These are phyloP conservation scores for Chouioia cunea DNA, from an alignment of 2,888 invertebrate species.

Conservation along the genomic window DNA sequence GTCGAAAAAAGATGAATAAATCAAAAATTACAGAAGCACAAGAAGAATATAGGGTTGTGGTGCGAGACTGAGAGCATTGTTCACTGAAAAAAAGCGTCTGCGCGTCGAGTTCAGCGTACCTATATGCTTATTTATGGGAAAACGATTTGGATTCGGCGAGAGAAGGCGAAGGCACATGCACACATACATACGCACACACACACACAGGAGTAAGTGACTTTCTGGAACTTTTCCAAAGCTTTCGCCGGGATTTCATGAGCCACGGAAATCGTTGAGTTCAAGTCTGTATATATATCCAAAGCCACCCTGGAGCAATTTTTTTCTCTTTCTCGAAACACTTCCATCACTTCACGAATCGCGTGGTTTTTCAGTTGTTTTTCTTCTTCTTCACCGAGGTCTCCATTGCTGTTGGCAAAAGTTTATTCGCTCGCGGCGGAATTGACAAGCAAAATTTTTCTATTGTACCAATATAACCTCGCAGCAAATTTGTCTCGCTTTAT, in stretches of 20 bases:
- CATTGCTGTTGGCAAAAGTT: not conserved
- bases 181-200: not conserved
- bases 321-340: not conserved
- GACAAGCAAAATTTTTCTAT: too few species aligned
- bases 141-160: conserved; percentile 36
- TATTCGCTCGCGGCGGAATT: not conserved
- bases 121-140: conserved; percentile 41
- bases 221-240: conserved; percentile 43
- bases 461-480: too few species aligned
- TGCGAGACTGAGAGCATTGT: conserved; percentile 20
- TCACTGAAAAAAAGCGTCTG: not conserved
- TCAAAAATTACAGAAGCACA: too few species aligned
- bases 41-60: too few species aligned
- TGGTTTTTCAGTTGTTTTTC: not conserved
- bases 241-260: conserved; percentile 40
- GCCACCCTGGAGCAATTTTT: not conserved
- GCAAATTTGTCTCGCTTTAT: too few species aligned
- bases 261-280: conserved; percentile 30
- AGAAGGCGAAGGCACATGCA: too few species aligned
- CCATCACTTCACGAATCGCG: not conserved
- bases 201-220: conserved; percentile 43
- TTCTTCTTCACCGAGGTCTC: not conserved
- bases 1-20: too few species aligned
- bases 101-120: conserved; percentile 1
- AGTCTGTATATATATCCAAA: not conserved